Evolutionary conservation across 2,113 vertebrate species (phyloP).

Genomic region (Python bivittatus): DNA sequence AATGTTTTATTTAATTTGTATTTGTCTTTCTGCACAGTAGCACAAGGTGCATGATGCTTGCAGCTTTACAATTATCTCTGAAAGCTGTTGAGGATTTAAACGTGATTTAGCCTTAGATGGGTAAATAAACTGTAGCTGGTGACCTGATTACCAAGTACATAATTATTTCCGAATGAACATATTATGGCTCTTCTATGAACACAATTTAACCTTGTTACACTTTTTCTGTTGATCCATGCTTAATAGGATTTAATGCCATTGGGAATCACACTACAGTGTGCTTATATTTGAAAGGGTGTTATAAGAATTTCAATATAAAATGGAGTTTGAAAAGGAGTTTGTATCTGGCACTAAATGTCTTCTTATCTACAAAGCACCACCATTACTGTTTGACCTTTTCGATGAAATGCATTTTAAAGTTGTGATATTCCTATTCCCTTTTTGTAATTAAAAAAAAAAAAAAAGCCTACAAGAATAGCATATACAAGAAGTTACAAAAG

Average conservation of each 20-base stretch:
- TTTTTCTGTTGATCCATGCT: constrained; percentile 16
- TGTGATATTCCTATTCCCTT: background rate
- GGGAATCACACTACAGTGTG: background rate
- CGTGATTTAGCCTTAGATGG: constrained; percentile 6
- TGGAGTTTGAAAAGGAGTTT: background rate
- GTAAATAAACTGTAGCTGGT: background rate
- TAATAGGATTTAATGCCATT: constrained; percentile 24
- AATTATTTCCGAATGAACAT: constrained; percentile 25
- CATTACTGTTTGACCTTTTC: constrained; percentile 34
- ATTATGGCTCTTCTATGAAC: constrained; percentile 11
- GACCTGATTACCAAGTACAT: constrained; percentile 18
- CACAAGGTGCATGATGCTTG: background rate
- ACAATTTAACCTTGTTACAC: constrained; percentile 33
- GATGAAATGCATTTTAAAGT: constrained; percentile 39
- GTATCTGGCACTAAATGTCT: constrained; percentile 25
- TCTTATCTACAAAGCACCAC: background rate
- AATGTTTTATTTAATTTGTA: background rate
- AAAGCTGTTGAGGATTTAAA: constrained; percentile 16
- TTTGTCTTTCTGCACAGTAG: background rate
- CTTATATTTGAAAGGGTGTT: constrained; percentile 7
- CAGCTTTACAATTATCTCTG: background rate
- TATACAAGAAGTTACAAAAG: background rate
- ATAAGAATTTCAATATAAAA: constrained; percentile 13
- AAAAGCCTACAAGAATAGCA: background rate
- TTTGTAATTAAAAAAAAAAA: background rate